phyloP scores from a whole-genome alignment of 2,797 vertebrate species.

The Rachycentron canadum region DNA sequence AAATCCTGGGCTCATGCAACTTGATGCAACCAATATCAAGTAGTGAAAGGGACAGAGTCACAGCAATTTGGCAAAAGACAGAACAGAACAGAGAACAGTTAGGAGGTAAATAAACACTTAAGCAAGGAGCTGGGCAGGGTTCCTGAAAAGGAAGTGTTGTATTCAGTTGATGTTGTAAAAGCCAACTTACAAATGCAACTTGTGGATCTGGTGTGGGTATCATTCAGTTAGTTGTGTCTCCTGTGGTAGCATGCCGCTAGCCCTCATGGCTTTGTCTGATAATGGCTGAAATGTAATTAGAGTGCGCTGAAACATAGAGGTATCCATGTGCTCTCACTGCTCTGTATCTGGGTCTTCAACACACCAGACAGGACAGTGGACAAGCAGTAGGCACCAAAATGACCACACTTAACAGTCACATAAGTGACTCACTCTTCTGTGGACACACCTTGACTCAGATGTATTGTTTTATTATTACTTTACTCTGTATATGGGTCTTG shows the following conservation, averaged over 20 bases:
- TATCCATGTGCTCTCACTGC: conserved; percentile 41
- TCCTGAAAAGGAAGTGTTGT: conserved; percentile 53
- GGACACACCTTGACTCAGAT: conserved; percentile 15
- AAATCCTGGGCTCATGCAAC: background rate
- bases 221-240: conserved; percentile 31
- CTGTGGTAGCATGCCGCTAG: conserved; percentile 38
- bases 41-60: conserved; percentile 18
- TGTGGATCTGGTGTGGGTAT: conserved; percentile 23
- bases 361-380: conserved; percentile 12
- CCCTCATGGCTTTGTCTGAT: conserved; percentile 50
- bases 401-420: conserved; percentile 15
- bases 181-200: conserved; percentile 40
- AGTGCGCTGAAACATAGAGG: conserved; percentile 60
- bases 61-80: conserved; percentile 22
- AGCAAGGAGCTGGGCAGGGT: conserved; percentile 49
- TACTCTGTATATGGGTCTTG: conserved; percentile 1
- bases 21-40: conserved; percentile 7
- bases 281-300: conserved; percentile 68
- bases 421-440: conserved; percentile 2
- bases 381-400: conserved; percentile 25
- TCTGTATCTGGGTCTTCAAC: conserved; percentile 38
- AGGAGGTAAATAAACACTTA: conserved; percentile 36
- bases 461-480: conserved; percentile 31
- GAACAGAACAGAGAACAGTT: conserved; percentile 27
- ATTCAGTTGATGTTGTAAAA: conserved; percentile 57